Evolutionary conservation across 1,140 invertebrate genomes (phyloP), one percentile per base, ranked within the genome.

Genomic region (Euura lappo): DNA sequence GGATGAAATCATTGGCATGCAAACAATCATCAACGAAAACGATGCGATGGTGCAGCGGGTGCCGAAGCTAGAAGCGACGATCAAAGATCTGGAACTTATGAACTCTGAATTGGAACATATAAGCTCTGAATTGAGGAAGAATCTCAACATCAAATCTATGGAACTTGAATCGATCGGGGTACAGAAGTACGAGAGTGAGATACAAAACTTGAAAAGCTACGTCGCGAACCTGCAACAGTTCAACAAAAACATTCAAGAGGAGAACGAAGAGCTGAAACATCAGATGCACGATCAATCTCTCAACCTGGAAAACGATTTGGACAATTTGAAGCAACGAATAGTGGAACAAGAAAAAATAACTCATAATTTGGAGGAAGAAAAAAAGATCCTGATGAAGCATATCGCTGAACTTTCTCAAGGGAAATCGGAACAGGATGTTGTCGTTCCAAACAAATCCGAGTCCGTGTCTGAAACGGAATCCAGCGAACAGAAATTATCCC

Each of bases 241-340:
- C 6, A 13, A 70, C 7, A 43, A 42, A 28, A 66, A 66, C 68
- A 4, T 74, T 42, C 65, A 73, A 13, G 67, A 4, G 6, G 66
- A 74, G 10, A 75, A 80, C 70, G n/a, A 71, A 45, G 66, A 42
- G 28, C 47, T 68, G 44, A 74, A 70, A 46, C 69, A 74, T 7
- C 44, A 67, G 2, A 0, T 60, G 6, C 11, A 67, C 66, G 72
- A 45, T 73, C 44, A 68, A 51, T 44, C 13, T 13, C 44, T 11
- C 11, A 72, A 72, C 44, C 72, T 71, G n/a, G 45, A 70, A 51
- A 65, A 47, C 13, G 46, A 67, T 64, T 11, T 60, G n/a, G 42
- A 13, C 8, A 44, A 71, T 28, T 46, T 71, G 11, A 45, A 13
- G 44, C 13, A 74, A 7, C 44, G 64, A 42, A 11, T 71, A 28